Evolutionary conservation across 2,888 invertebrate species (phyloP).

Genomic region (Phyllotreta striolata): DNA sequence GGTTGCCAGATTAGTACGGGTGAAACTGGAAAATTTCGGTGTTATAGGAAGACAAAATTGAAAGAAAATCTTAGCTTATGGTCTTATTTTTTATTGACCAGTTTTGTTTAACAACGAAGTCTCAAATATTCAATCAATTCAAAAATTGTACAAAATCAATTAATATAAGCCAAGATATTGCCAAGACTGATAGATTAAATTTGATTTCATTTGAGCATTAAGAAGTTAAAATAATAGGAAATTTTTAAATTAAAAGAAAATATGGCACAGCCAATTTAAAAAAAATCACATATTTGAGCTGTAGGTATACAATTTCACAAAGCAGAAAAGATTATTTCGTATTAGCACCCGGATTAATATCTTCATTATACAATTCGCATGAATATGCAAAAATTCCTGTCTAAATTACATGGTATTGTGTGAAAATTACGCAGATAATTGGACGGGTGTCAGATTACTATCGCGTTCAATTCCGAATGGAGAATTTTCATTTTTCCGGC

Average conservation of each 20-base stretch:
- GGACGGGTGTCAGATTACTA: constrained; percentile 42
- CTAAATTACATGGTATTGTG: constrained; percentile 47
- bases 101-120: neutral
- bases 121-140: neutral
- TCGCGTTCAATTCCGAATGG: constrained; percentile 39
- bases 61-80: neutral
- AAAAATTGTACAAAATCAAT: too few relatives aligned
- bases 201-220: too few relatives aligned
- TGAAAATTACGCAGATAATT: constrained; percentile 47
- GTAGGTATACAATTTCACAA: too few relatives aligned
- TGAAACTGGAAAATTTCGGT: neutral
- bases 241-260: too few relatives aligned
- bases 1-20: constrained; percentile 29
- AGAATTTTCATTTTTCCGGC: constrained; percentile 37
- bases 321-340: too few relatives aligned
- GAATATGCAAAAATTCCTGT: constrained; percentile 46
- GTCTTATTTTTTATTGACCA: neutral
- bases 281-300: too few relatives aligned
- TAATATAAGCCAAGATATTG: neutral
- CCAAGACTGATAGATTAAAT: neutral
- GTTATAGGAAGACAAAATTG: neutral
- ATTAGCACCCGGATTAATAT: constrained; percentile 28
- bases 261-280: too few relatives aligned
- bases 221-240: too few relatives aligned
- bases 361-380: constrained; percentile 41